These are phyloP conservation scores for Benthosema pterotum DNA, from an alignment of 2,797 vertebrate genomes.

Conservation along the genomic window DNA sequence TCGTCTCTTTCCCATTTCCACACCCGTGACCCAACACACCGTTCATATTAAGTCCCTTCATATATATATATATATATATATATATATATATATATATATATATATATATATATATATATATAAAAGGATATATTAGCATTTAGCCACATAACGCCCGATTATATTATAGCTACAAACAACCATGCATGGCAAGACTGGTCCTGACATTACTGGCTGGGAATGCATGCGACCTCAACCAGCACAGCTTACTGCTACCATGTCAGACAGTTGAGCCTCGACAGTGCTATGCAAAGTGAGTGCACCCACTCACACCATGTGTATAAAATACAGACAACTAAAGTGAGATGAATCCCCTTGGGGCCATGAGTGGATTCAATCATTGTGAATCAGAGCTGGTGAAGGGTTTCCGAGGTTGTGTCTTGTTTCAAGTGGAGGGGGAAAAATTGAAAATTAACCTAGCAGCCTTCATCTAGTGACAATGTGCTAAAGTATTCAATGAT, in stretches of 20 bases:
- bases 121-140: conserved; percentile 8
- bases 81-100: too few species aligned
- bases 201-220: conserved; percentile 30
- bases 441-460: conserved; percentile 79
- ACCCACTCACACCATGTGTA: conserved; percentile 45
- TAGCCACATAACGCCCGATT: conserved; percentile 2
- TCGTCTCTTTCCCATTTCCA: conserved; percentile 32
- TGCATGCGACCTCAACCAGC: conserved; percentile 20
- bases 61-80: too few species aligned
- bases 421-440: conserved; percentile 72
- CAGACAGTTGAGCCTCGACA: conserved; percentile 30
- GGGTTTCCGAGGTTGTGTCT: conserved; percentile 76
- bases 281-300: conserved; percentile 48
- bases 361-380: conserved; percentile 78
- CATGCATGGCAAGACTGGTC: conserved; percentile 7
- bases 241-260: conserved; percentile 41
- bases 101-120: too few species aligned
- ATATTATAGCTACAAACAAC: conserved; percentile 15
- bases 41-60: neutral
- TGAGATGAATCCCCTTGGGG: conserved; percentile 75
- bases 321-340: conserved; percentile 63
- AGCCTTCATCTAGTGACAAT: conserved; percentile 77
- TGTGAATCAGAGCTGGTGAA: conserved; percentile 74
- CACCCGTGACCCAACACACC: conserved; percentile 2
- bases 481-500: conserved; percentile 79